Base-by-base conservation (phyloP, 2,888 invertebrate species). In the Drosophila quinaria region DNA sequence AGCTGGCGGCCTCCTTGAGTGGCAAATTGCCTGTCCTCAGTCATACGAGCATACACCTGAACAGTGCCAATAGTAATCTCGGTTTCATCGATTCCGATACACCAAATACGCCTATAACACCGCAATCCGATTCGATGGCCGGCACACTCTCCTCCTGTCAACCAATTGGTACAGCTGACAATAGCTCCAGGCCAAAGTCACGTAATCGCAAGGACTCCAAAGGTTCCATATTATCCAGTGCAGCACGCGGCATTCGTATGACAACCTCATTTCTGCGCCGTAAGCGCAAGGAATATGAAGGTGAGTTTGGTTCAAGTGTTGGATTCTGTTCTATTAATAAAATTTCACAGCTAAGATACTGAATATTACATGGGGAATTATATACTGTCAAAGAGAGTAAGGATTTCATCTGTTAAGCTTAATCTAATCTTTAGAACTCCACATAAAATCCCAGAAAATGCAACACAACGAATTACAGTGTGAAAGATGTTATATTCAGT, bases 211-310 rank as follows among this genome's bases (percentile, higher is more conserved):
- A 91, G 72, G 89, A 81, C 52, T 92, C 92, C 8, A 89, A 84
- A 31, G 87, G 84, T 33, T 92, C 92, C 41, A 87, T 90, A 17
- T 44, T 91, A 39, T 92, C 92, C 4, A 90, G 83, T 47, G 90
- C 88, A 1, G 80, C 81, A 4, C 79, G 85, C 29, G 90, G 91
- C 2, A 61, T 91, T 6, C 90, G 87, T n/a, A 91, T 92, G 64
- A 92, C 92, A 19, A 86, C 92, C 49, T 92, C 92, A 3, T 92
- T 92, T 70, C 72, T 92, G 62, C 87, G 91, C 37, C 80, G 81
- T 33, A 92, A 92, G 70, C 90, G 92, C 31, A 87, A 74, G 47
- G 92, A 92, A 72, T 92, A 92, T 64, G 92, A 92, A 91, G 92
- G 92, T 92, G 82, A 90, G 91, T 81, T 22, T 15, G 22, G 11